These are phyloP conservation scores for Oeneis ivallda DNA, from an alignment of 2,888 invertebrate species.

Conservation along the genomic window DNA sequence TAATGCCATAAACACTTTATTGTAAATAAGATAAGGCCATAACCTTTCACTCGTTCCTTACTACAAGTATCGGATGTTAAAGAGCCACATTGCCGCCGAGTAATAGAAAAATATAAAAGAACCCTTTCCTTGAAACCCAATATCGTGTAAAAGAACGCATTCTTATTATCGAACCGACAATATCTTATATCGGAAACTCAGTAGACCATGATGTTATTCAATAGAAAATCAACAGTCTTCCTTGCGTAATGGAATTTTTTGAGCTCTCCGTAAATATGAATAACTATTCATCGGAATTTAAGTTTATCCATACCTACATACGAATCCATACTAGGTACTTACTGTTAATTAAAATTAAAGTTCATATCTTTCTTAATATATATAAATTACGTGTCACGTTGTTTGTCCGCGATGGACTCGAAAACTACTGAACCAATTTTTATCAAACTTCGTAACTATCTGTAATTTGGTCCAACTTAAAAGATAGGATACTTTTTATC, in stretches of 20 bases:
- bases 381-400: no score
- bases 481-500: no score
- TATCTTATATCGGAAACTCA: slow-evolving; percentile 19
- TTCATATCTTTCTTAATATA: no score
- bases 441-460: no score
- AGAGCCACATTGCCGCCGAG: not conserved
- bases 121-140: slow-evolving; percentile 15
- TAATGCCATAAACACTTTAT: not conserved
- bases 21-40: not conserved
- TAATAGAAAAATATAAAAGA: slow-evolving; percentile 19
- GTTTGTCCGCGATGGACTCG: no score
- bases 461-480: no score
- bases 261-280: not conserved
- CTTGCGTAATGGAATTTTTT: slow-evolving; percentile 18
- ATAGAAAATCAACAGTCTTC: slow-evolving; percentile 17
- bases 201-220: slow-evolving; percentile 23
- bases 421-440: no score
- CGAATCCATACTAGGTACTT: no score
- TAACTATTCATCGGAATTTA: not conserved
- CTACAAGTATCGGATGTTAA: slow-evolving; percentile 9
- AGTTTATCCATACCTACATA: no score
- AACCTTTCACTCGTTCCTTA: slow-evolving; percentile 8
- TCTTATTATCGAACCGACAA: slow-evolving; percentile 10
- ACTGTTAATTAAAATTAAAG: no score
- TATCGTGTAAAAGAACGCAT: slow-evolving; percentile 11